A percentile compares a stretch with the other conserved stretches of the same genome.
phyloP scores from a whole-genome alignment of 2,113 vertebrate species.

The Hemiscyllium ocellatum region DNA sequence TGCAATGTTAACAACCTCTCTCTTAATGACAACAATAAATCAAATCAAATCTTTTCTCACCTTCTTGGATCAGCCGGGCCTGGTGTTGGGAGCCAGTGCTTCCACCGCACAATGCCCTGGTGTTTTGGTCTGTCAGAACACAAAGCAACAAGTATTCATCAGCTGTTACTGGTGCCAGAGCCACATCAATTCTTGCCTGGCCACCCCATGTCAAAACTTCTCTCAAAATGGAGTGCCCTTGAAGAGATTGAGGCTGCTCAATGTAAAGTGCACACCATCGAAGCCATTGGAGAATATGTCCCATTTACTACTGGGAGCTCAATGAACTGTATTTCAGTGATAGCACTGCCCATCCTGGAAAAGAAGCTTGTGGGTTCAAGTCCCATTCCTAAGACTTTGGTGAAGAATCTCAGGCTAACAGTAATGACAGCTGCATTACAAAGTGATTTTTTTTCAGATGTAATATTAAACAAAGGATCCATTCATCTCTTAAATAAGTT shows the following conservation, averaged over 20 bases:
- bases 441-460: background rate
- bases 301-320: background rate
- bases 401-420: background rate
- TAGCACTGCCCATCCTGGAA: background rate
- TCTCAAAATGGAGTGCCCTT: background rate
- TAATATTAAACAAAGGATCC: background rate
- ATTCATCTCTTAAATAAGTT: background rate
- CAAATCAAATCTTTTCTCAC: background rate
- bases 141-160: background rate
- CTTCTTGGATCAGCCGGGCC: background rate
- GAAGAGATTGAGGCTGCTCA: background rate
- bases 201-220: background rate
- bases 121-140: background rate
- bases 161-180: background rate
- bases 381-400: background rate
- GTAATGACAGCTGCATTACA: background rate
- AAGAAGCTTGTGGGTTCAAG: background rate
- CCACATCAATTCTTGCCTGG: background rate
- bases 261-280: background rate
- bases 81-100: background rate
- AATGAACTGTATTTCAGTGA: background rate
- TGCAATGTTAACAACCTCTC: too few species aligned
- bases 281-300: background rate
- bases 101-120: background rate
- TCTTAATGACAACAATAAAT: too few species aligned